These are phyloP conservation scores for Carassius auratus DNA, from an alignment of 2,113 vertebrate species.

Conservation along the genomic window DNA sequence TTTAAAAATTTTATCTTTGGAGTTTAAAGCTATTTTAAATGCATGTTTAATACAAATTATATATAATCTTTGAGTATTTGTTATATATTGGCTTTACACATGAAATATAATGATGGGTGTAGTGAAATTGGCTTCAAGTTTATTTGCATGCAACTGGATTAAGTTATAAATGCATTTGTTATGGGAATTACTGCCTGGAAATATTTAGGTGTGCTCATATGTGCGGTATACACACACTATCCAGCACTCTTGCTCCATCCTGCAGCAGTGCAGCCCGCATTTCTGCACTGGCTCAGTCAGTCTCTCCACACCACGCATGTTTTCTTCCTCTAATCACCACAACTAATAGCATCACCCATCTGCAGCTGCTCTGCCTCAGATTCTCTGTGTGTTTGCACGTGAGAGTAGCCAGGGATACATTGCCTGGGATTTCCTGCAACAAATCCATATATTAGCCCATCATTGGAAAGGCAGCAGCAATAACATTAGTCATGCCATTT, in stretches of 20 bases:
- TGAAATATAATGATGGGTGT: neutral
- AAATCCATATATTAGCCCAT: constrained; percentile 59
- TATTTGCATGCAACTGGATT: no score
- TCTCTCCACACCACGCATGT: constrained; percentile 40
- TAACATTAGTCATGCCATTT: constrained; percentile 56
- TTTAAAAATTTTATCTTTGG: neutral
- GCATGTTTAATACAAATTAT: neutral
- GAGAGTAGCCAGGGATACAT: constrained; percentile 46
- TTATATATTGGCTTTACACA: neutral
- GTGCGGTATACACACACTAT: neutral
- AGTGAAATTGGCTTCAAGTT: neutral
- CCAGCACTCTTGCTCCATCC: constrained; percentile 19
- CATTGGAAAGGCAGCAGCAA: constrained; percentile 48
- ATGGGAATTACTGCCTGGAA: neutral
- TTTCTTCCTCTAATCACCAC: constrained; percentile 55
- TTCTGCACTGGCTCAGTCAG: constrained; percentile 39
- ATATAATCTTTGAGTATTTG: neutral
- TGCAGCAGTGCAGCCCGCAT: constrained; percentile 34
- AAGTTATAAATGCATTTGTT: neutral
- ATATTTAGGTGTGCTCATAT: neutral
- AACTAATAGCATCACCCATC: constrained; percentile 54
- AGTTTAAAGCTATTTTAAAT: neutral
- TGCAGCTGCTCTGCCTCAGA: constrained; percentile 54
- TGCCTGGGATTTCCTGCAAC: constrained; percentile 57
- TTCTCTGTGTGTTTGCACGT: constrained; percentile 47